Conservation (phyloP, 2,888 invertebrate species). For the Gari tellinella region DNA sequence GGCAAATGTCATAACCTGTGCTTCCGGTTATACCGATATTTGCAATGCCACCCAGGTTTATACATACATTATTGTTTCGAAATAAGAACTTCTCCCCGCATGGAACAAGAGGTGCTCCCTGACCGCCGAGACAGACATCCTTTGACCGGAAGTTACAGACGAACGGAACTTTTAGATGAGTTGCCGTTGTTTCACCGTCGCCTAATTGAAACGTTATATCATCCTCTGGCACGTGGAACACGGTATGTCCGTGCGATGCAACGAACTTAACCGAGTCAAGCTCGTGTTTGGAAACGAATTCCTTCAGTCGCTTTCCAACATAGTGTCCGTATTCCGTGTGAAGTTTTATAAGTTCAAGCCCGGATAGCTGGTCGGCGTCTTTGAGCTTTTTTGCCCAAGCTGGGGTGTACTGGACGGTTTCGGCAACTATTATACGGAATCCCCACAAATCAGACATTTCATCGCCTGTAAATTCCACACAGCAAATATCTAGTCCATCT, state of each 20-base stretch:
- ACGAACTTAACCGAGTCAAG: constrained; percentile 70
- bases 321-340: constrained; percentile 79
- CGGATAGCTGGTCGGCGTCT: constrained; percentile 63
- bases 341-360: constrained; percentile 74
- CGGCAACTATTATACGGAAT: constrained; percentile 71
- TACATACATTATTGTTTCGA: constrained; percentile 72
- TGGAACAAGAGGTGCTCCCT: constrained; percentile 81
- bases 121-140: constrained; percentile 80
- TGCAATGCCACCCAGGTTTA: constrained; percentile 82
- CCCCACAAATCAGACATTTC: constrained; percentile 76
- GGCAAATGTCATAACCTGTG: constrained; percentile 76
- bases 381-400: constrained; percentile 70
- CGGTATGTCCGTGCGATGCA: constrained; percentile 79
- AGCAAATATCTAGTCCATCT: constrained; percentile 81
- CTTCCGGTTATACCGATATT: constrained; percentile 72
- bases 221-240: constrained; percentile 80
- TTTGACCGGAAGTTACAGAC: constrained; percentile 80
- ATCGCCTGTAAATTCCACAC: constrained; percentile 78
- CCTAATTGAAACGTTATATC: constrained; percentile 80
- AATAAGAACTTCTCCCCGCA: constrained; percentile 79
- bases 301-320: constrained; percentile 68
- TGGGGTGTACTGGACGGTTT: constrained; percentile 69
- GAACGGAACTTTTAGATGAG: constrained; percentile 71
- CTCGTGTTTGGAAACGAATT: constrained; percentile 64
- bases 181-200: constrained; percentile 77